Conservation (phyloP, 2,888 invertebrate species). For the Ariolimax columbianus region DNA sequence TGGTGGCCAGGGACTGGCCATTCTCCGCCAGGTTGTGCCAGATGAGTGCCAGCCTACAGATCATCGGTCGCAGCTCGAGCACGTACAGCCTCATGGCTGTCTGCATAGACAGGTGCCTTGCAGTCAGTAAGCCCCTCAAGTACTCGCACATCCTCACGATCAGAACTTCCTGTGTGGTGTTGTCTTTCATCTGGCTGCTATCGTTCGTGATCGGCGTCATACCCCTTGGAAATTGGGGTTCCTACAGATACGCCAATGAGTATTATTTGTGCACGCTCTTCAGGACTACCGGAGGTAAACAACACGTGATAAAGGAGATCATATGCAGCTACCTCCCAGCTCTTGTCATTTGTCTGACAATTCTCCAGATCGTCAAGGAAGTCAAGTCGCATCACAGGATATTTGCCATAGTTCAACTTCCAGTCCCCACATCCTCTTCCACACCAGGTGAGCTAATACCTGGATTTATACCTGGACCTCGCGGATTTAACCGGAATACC, state of each 20-base stretch:
- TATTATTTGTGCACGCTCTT: constrained; percentile 53
- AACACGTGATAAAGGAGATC: constrained; percentile 56
- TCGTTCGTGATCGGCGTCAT: constrained; percentile 58
- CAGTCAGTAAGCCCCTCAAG: constrained; percentile 63
- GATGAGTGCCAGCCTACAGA: constrained; percentile 53
- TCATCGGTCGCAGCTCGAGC: constrained; percentile 51
- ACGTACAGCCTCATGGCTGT: constrained; percentile 63
- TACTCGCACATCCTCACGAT: constrained; percentile 61
- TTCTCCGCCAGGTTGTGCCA: constrained; percentile 55
- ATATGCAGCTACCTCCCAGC: constrained; percentile 61
- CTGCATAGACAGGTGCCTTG: constrained; percentile 64
- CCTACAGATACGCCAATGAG: constrained; percentile 56
- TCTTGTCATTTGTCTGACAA: constrained; percentile 53
- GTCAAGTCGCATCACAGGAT: constrained; percentile 63
- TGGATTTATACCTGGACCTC: constrained; percentile 34
- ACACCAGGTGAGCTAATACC: constrained; percentile 29
- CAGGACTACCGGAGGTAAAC: constrained; percentile 17
- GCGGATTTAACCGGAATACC: constrained; percentile 59
- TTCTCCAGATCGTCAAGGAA: constrained; percentile 59
- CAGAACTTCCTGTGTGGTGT: constrained; percentile 50
- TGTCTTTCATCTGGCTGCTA: constrained; percentile 59
- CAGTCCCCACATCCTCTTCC: constrained; percentile 51
- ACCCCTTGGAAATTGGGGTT: constrained; percentile 58
- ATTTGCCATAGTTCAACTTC: constrained; percentile 62
- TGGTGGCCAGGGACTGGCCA: constrained; percentile 45